Evolutionary conservation across 1,140 invertebrate species (phyloP), one percentile per base, ranked within the genome.

Genomic region (Psix sp.): DNA sequence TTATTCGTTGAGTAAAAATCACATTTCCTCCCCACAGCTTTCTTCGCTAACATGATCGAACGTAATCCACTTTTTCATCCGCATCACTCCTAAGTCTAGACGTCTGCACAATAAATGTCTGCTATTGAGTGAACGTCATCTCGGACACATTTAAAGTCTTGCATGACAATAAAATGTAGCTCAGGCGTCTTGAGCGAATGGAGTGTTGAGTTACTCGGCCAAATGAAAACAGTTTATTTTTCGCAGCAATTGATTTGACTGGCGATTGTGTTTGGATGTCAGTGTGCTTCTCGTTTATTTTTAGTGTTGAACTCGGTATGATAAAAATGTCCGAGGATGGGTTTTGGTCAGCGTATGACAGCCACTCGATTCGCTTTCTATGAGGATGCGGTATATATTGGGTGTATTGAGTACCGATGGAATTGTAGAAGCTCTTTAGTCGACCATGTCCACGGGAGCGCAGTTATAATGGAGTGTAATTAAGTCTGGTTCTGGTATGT

Each of bases 381-480:
- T 43, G 67, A 51, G 63, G 45, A 75, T 73, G 70, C 39, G 52
- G 67, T 67, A 76, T 74, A 60, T 80, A 77, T 80, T 77, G 75
- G 76, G 76, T 75, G 71, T 80, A 81, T 83, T 77, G 81, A 82
- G 78, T 81, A 78, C 49, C 70, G 59, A 48, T 54, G 54, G 71
- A 77, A 76, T 71, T 63, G 73, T 66, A 77, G 66, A 70, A 68
- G 59, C 78, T 78, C 80, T 80, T 65, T 38, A 74, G 66, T 75
- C 66, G 77, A 77, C 78, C 75, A 59, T 62, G 74, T 54, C 78
- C 76, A 84, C 76, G 74, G 76, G 73, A 76, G 77, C 72, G 74
- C 49, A 79, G 82, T 77, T 80, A 84, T 84, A 82, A 82, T 80
- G 68, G 78, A 80, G 75, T 81, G 83, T 85, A 84, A 85, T 83